Percentiles rank a stretch among this genome's conserved stretches.
phyloP scores from a whole-genome alignment of 1,140 invertebrate genomes.

The Drosophila pachea region DNA sequence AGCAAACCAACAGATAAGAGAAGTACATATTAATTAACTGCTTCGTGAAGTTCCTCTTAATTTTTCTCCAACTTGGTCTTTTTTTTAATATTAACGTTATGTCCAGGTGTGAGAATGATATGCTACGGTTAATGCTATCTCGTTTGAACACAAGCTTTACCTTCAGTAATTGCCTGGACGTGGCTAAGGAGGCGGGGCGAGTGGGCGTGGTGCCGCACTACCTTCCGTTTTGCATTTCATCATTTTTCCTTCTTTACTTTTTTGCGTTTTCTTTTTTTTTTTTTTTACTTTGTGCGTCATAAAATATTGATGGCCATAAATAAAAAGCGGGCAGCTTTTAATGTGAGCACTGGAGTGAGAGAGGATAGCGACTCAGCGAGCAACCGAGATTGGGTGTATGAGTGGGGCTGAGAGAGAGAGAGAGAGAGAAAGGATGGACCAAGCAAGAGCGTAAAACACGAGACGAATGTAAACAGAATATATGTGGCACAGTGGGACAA shows the following conservation, averaged over 20 bases:
- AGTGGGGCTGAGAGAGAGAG: background rate
- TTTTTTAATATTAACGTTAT: background rate
- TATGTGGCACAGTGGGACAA: conserved; percentile 44
- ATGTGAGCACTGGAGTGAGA: conserved; percentile 37
- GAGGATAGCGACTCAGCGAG: background rate
- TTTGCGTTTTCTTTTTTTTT: background rate
- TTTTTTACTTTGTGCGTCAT: conserved; percentile 58
- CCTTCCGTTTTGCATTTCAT: conserved; percentile 11
- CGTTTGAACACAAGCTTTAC: background rate
- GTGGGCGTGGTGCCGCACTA: background rate
- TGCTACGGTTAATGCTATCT: conserved; percentile 2
- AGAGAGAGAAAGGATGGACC: background rate
- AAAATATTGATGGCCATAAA: conserved; percentile 71
- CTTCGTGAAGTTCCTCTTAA: background rate
- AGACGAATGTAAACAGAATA: conserved; percentile 41
- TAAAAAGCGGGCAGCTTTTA: conserved; percentile 63
- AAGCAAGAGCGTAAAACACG: background rate
- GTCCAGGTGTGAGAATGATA: background rate
- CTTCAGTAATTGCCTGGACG: conserved; percentile 17
- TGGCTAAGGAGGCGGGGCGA: background rate
- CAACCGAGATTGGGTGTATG: background rate
- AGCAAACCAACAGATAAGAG: background rate
- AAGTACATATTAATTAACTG: background rate
- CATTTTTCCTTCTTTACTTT: too few relatives aligned
- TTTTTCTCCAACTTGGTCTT: background rate